Evolutionary conservation across 2,113 vertebrate species (phyloP).

Genomic region (Beaufortia kweichowensis): DNA sequence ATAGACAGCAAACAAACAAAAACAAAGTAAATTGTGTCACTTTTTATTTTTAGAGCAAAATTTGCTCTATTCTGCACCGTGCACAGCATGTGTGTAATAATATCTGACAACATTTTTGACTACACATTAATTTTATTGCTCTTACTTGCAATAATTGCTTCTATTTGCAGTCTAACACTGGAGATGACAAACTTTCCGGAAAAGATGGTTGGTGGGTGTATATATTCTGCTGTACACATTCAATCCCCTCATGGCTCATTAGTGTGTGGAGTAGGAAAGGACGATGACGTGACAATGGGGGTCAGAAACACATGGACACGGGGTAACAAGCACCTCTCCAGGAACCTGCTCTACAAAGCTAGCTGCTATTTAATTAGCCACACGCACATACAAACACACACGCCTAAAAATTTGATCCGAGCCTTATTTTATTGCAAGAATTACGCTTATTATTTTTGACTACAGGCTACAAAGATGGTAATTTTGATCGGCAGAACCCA

Average conservation of each 20-base stretch:
- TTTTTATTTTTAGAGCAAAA: too few relatives aligned
- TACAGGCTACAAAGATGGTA: constrained; percentile 30
- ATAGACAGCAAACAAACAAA: too few relatives aligned
- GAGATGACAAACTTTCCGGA: constrained; percentile 39
- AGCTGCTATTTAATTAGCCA: constrained; percentile 56
- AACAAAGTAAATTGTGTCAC: too few relatives aligned
- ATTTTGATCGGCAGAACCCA: constrained; percentile 4
- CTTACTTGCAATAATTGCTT: too few relatives aligned
- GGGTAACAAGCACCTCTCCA: constrained; percentile 50
- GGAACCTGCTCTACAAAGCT: constrained; percentile 45
- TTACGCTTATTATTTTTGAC: constrained; percentile 3
- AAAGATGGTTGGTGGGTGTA: constrained; percentile 64
- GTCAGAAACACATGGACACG: constrained; percentile 53
- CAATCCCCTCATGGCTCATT: constrained; percentile 90
- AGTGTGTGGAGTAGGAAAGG: constrained; percentile 65
- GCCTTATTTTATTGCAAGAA: background rate
- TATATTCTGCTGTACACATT: constrained; percentile 66
- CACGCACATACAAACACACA: constrained; percentile 5
- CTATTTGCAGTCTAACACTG: constrained; percentile 36
- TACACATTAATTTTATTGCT: too few relatives aligned
- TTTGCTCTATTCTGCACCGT: too few relatives aligned
- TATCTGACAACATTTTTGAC: too few relatives aligned
- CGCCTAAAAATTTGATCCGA: constrained; percentile 1
- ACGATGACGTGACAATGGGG: constrained; percentile 51
- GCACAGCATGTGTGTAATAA: too few relatives aligned